Conservation (phyloP, 2,888 invertebrate species). For the Hesperia comma region DNA sequence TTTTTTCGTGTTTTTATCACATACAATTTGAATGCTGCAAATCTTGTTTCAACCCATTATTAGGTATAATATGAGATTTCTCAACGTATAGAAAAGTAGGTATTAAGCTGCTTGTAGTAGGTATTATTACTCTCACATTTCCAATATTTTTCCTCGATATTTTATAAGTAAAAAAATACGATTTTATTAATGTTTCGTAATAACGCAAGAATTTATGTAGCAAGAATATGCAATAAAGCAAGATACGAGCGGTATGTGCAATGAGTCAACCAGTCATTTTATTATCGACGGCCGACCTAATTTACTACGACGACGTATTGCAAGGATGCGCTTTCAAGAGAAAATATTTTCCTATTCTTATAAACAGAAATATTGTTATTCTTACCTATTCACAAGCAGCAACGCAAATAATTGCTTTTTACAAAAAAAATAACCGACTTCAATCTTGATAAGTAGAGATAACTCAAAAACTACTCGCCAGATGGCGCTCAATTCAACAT, state of each 20-base stretch:
- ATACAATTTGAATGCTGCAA: too few relatives aligned
- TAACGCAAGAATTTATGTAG: slow-evolving; percentile 8
- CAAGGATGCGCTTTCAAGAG: neutral
- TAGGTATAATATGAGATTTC: too few relatives aligned
- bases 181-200: neutral
- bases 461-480: too few relatives aligned
- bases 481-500: too few relatives aligned
- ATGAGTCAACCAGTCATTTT: slow-evolving; percentile 5
- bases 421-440: too few relatives aligned
- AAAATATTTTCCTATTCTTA: neutral
- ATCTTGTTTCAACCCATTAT: too few relatives aligned
- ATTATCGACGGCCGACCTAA: neutral
- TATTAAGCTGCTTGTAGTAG: too few relatives aligned
- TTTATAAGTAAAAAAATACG: neutral
- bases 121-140: too few relatives aligned
- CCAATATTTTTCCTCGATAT: neutral
- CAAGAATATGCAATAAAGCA: slow-evolving; percentile 12
- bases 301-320: neutral
- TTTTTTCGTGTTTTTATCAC: too few relatives aligned
- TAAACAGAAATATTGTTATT: neutral
- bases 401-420: too few relatives aligned
- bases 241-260: neutral
- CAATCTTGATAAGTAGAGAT: too few relatives aligned
- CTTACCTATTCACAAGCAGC: neutral
- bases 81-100: too few relatives aligned